Base-by-base conservation (phyloP, 2,888 invertebrate genomes). In the Sepioteuthis lessoniana region DNA sequence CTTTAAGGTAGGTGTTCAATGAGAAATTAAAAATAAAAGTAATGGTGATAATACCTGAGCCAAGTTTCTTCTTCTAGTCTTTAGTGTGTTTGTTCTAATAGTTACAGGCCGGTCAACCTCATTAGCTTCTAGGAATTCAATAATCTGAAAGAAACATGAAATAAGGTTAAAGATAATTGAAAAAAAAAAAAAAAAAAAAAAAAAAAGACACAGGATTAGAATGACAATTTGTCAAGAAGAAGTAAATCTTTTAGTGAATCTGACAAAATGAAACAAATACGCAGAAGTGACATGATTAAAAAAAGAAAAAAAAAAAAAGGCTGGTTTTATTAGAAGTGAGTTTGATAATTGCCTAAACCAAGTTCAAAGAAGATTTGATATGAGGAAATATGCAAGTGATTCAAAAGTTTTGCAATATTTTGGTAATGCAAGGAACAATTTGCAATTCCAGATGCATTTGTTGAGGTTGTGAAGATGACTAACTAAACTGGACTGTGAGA, bases 41-140 rank as follows among this genome's bases (percentile, higher is more conserved):
- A 42, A 46, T 50, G 25, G 25, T 42, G 60, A 90, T 60, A 76
- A 60, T 95, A 98, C 98, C 96, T 99, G 99, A 10, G 99, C 99
- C 94, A 99, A 98, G 97, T 99, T 99, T 94, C 99, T 98, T 95
- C 99, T 98, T 94, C 99, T 96, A 3, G 98, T 98, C 96, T 99
- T 99, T 90, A 99, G 97, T 94, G 98, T 99, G 97, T 99, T 99
- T 0, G 99, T 98, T 94, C 99, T 98, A 95, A 99, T 98, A 0
- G 99, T 99, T 50, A 99, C 98, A 0, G 99, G 99, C 94, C 99
- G 98, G 94, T 99, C 98, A 19, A 98, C 98, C 98, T 99, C 99
- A 97, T 99, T 99, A 0, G 99, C 98, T 97, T 99, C 99, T 94
- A 99, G 97, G 97, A 99, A 99, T 97, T 99, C 99, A 95, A 99